phyloP scores from a whole-genome alignment of 2,888 invertebrate genomes.

The Drosophila rubida region DNA sequence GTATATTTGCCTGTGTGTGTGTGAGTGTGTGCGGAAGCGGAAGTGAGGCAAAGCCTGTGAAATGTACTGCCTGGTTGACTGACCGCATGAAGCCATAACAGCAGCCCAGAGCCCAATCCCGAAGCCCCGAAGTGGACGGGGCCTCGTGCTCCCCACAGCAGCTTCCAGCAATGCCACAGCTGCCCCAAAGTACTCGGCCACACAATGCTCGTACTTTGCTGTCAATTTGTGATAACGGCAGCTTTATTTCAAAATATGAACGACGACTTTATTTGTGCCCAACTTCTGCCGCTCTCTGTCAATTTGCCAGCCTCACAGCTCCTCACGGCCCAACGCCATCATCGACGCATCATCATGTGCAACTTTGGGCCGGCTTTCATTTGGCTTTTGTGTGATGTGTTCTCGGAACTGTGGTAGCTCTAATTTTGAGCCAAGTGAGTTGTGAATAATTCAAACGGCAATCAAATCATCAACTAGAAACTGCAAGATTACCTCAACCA shows the following conservation, averaged over 20 bases:
- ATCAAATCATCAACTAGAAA: slow-evolving; percentile 40
- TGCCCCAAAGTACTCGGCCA: slow-evolving; percentile 46
- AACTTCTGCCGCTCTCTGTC: not conserved
- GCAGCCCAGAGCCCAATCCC: slow-evolving; percentile 32
- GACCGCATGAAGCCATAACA: slow-evolving; percentile 64
- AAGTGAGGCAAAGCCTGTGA: slow-evolving; percentile 52
- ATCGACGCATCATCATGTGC: slow-evolving; percentile 17
- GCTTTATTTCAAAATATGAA: slow-evolving; percentile 72
- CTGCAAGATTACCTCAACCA: slow-evolving; percentile 1
- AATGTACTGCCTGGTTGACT: slow-evolving; percentile 56
- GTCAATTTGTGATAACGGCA: slow-evolving; percentile 75
- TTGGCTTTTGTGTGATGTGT: slow-evolving; percentile 11
- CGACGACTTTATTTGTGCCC: slow-evolving; percentile 56
- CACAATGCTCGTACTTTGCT: slow-evolving; percentile 59
- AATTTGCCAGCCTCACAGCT: not conserved
- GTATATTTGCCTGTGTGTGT: slow-evolving; percentile 2
- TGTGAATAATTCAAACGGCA: slow-evolving; percentile 41
- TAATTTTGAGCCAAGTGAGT: slow-evolving; percentile 39
- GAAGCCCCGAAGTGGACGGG: slow-evolving; percentile 15
- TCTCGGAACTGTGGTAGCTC: not conserved
- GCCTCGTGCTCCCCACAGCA: not conserved
- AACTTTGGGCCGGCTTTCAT: slow-evolving; percentile 15
- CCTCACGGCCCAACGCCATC: no score
- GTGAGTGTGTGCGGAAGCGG: slow-evolving; percentile 38
- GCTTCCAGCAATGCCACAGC: slow-evolving; percentile 43